These are phyloP conservation scores for Hiodon tergisus DNA, from an alignment of 2,113 vertebrate genomes.

Conservation along the genomic window DNA sequence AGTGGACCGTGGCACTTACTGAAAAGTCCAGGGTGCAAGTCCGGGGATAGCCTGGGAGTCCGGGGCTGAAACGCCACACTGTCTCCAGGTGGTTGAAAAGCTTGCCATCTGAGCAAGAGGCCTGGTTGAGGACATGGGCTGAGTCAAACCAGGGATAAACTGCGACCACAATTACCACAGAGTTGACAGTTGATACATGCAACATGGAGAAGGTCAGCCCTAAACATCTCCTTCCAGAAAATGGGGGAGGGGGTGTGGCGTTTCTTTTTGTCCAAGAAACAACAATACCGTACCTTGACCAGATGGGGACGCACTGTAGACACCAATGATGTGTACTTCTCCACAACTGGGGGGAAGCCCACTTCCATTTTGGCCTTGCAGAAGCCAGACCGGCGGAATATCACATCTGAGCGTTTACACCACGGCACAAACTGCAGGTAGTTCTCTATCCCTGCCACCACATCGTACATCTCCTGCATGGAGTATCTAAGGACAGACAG, in stretches of 20 bases:
- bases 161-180: no score
- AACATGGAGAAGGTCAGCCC: no score
- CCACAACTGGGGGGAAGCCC: slow-evolving; percentile 84
- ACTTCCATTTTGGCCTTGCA: slow-evolving; percentile 86
- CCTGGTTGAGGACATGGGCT: slow-evolving; percentile 53
- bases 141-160: slow-evolving; percentile 1
- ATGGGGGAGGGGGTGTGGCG: no score
- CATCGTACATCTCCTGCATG: slow-evolving; percentile 94
- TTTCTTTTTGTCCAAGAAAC: neutral
- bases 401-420: slow-evolving; percentile 86
- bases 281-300: slow-evolving; percentile 73
- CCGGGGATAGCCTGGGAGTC: slow-evolving; percentile 88
- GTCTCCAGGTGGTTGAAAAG: slow-evolving; percentile 92
- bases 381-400: slow-evolving; percentile 80
- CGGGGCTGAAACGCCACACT: slow-evolving; percentile 88
- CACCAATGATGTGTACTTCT: slow-evolving; percentile 83
- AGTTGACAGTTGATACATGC: no score
- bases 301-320: slow-evolving; percentile 87
- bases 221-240: no score
- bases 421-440: slow-evolving; percentile 91
- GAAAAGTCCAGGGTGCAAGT: slow-evolving; percentile 90
- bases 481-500: slow-evolving; percentile 67
- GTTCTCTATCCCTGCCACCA: slow-evolving; percentile 84
- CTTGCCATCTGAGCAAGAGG: slow-evolving; percentile 84
- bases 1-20: slow-evolving; percentile 60